These are phyloP conservation scores for Orthosia cruda DNA, from an alignment of 2,888 invertebrate species.

Conservation along the genomic window DNA sequence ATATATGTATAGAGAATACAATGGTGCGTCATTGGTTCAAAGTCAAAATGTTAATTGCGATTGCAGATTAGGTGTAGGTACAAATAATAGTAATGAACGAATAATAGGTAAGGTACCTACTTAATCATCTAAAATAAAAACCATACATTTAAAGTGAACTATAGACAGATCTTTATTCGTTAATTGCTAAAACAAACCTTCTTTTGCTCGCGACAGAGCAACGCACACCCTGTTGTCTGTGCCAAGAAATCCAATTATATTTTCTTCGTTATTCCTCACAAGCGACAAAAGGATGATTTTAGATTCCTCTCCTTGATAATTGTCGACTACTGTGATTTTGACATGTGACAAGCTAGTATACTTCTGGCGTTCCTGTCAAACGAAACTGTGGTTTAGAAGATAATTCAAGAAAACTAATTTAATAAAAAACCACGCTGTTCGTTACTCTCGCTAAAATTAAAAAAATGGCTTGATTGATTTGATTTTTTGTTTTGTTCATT, in stretches of 20 bases:
- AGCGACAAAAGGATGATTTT: constrained; percentile 95
- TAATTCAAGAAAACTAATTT: too few relatives aligned
- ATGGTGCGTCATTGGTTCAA: background rate
- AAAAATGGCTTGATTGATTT: too few relatives aligned
- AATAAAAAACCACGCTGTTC: too few relatives aligned
- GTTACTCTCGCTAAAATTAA: too few relatives aligned
- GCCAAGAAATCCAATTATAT: constrained; percentile 94
- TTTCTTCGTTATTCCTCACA: constrained; percentile 93
- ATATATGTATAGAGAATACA: too few relatives aligned
- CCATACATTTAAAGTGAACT: background rate
- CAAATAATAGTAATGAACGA: background rate
- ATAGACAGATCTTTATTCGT: background rate
- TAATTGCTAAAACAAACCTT: constrained; percentile 73
- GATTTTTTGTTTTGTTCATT: too few relatives aligned
- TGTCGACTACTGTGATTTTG: constrained; percentile 94
- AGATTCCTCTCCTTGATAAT: constrained; percentile 96
- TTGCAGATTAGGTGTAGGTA: background rate
- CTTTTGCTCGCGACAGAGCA: constrained; percentile 93
- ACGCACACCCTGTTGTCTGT: constrained; percentile 95
- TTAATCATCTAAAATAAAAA: too few relatives aligned
- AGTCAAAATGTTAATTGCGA: background rate
- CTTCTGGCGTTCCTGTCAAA: constrained; percentile 79
- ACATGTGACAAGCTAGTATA: constrained; percentile 88
- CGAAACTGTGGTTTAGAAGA: background rate
- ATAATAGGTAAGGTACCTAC: too few relatives aligned